A percentile compares a stretch with the other conserved stretches of the same genome.
Evolutionary conservation across 2,888 invertebrate species (phyloP).

Genomic region (Hemicrepidius hirtus): DNA sequence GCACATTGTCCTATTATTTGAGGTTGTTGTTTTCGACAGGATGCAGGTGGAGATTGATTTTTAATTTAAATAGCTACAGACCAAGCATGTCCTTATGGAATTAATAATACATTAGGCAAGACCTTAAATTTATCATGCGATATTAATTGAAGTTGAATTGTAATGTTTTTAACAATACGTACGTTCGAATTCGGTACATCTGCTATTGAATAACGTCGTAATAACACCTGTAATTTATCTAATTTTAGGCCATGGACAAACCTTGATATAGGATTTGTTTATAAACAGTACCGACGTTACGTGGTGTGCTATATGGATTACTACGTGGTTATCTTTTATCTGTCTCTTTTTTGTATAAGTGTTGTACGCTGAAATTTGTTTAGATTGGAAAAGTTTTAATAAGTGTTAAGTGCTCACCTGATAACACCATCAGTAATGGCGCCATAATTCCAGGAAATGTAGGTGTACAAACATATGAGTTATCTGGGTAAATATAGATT

Average conservation of each 20-base stretch:
- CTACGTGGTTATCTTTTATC: background rate
- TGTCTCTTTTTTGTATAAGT: background rate
- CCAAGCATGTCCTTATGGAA: background rate
- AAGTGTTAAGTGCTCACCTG: slow-evolving; percentile 32
- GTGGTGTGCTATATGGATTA: slow-evolving; percentile 2
- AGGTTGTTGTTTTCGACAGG: slow-evolving; percentile 4
- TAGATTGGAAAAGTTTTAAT: slow-evolving; percentile 7
- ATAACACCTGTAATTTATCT: slow-evolving; percentile 27
- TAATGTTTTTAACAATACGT: background rate
- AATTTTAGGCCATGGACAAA: slow-evolving; percentile 13
- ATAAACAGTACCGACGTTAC: slow-evolving; percentile 21
- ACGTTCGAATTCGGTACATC: background rate
- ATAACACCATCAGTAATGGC: slow-evolving; percentile 32
- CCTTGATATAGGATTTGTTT: slow-evolving; percentile 20
- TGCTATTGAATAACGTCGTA: slow-evolving; percentile 8
- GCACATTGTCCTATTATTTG: background rate
- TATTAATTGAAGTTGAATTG: background rate
- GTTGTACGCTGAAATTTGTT: background rate
- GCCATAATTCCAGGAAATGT: slow-evolving; percentile 42
- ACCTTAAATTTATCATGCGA: slow-evolving; percentile 1
- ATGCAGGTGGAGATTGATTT: slow-evolving; percentile 23
- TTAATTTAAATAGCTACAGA: background rate
- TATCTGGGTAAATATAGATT: slow-evolving; percentile 27
- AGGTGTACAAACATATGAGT: slow-evolving; percentile 7
- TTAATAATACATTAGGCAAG: background rate